Evolutionary conservation across 1,140 invertebrate genomes (phyloP).

Genomic region (Drosophila ercepeae): DNA sequence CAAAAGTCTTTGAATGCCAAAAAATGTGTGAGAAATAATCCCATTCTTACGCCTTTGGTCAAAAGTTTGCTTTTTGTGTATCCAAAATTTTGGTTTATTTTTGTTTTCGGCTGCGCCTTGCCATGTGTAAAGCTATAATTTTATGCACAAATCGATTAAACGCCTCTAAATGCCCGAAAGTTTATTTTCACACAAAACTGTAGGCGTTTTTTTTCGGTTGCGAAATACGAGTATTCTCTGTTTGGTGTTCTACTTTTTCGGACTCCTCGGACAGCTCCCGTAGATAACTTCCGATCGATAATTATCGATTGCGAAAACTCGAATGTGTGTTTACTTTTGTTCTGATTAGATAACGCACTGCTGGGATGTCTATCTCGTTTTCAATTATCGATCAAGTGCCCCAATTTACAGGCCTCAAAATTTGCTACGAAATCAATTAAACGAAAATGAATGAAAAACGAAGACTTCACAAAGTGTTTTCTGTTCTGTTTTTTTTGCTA

Average conservation of each 20-base stretch:
- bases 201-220: conserved; percentile 64
- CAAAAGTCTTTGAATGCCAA: conserved; percentile 8
- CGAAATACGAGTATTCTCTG: conserved; percentile 56
- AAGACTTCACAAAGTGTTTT: conserved; percentile 33
- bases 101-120: conserved; percentile 35
- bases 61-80: conserved; percentile 1
- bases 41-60: not conserved
- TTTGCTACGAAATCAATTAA: conserved; percentile 32
- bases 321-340: conserved; percentile 7
- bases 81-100: conserved; percentile 27
- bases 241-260: conserved; percentile 44
- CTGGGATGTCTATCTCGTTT: conserved; percentile 22
- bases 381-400: conserved; percentile 29
- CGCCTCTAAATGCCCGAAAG: conserved; percentile 57
- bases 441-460: conserved; percentile 11
- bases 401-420: conserved; percentile 21
- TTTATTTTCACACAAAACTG: conserved; percentile 70
- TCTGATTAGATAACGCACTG: conserved; percentile 43
- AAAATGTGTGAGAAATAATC: conserved; percentile 11
- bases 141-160: conserved; percentile 72
- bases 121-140: conserved; percentile 65
- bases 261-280: conserved; percentile 6
- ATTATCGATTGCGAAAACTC: conserved; percentile 53
- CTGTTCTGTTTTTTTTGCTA: conserved; percentile 41
- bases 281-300: conserved; percentile 60